These are phyloP conservation scores for Tetramorium bicarinatum DNA, from an alignment of 2,888 invertebrate genomes.

Conservation along the genomic window DNA sequence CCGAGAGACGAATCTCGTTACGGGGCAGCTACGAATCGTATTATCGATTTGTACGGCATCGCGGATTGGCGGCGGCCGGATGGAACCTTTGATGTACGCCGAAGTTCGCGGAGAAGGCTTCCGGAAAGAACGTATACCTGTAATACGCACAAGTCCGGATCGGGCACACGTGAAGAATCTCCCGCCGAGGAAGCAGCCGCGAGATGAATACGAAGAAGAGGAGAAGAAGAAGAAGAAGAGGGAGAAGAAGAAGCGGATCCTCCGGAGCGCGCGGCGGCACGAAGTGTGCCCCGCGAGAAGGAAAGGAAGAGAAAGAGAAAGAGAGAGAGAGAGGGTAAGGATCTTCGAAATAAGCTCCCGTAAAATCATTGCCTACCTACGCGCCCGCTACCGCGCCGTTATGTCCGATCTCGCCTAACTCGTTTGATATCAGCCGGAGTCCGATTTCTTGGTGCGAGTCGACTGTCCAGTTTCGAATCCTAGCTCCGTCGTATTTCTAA, in stretches of 20 bases:
- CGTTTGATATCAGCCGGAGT: conserved; percentile 40
- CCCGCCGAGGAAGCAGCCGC: conserved; percentile 46
- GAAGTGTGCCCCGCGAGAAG: conserved; percentile 29
- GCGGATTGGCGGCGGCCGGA: conserved; percentile 70
- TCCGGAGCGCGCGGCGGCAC: conserved; percentile 9
- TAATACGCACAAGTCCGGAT: conserved; percentile 66
- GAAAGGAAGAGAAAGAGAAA: neutral
- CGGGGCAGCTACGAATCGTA: conserved; percentile 75
- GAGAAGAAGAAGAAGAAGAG: conserved; percentile 15
- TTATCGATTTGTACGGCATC: conserved; percentile 78
- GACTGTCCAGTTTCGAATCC: neutral
- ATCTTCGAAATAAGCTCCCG: conserved; percentile 78
- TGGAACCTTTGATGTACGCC: conserved; percentile 77
- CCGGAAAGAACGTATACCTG: conserved; percentile 74
- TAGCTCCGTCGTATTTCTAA: neutral
- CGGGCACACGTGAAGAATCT: conserved; percentile 79
- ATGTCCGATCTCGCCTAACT: conserved; percentile 72
- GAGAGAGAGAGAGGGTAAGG: conserved; percentile 36
- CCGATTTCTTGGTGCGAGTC: conserved; percentile 6
- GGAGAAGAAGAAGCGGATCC: conserved; percentile 3
- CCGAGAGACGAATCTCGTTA: conserved; percentile 63
- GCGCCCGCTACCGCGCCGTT: conserved; percentile 70
- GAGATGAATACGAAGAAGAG: conserved; percentile 51
- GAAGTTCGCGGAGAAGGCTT: conserved; percentile 73
- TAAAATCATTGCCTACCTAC: conserved; percentile 78